Evolutionary conservation across 2,888 invertebrate genomes (phyloP).

Genomic region (Dusona sp.): DNA sequence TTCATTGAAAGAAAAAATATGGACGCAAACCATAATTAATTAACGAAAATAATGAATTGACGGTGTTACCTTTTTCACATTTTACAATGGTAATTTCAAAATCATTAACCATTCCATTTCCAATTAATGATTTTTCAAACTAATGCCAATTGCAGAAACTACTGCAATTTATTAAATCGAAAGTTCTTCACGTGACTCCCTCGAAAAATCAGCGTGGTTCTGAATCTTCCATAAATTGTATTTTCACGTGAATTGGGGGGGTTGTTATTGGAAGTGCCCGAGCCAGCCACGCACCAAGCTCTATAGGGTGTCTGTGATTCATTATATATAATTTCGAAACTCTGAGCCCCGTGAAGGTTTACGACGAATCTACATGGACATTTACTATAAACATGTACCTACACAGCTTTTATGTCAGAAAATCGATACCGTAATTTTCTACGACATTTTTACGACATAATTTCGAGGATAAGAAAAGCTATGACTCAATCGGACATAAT

Average conservation of each 20-base stretch:
- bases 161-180: conserved; percentile 59
- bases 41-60: conserved; percentile 8
- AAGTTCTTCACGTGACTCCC: conserved; percentile 10
- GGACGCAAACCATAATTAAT: conserved; percentile 1
- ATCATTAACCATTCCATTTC: neutral
- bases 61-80: neutral
- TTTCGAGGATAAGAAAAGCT: neutral
- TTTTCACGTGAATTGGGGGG: conserved; percentile 45
- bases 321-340: conserved; percentile 63
- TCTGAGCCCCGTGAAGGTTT: conserved; percentile 39
- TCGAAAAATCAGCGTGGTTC: conserved; percentile 50
- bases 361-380: conserved; percentile 57
- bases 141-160: conserved; percentile 44
- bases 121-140: neutral
- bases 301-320: conserved; percentile 67
- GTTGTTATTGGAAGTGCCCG: conserved; percentile 57
- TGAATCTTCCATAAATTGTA: conserved; percentile 63
- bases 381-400: conserved; percentile 19
- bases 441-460: neutral
- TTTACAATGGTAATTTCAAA: neutral
- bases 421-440: conserved; percentile 2
- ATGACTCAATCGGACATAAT: neutral
- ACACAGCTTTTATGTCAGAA: neutral
- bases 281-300: conserved; percentile 58
- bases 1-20: conserved; percentile 26